phyloP scores from a whole-genome alignment of 2,113 vertebrate genomes.

The Piaya cayana region DNA sequence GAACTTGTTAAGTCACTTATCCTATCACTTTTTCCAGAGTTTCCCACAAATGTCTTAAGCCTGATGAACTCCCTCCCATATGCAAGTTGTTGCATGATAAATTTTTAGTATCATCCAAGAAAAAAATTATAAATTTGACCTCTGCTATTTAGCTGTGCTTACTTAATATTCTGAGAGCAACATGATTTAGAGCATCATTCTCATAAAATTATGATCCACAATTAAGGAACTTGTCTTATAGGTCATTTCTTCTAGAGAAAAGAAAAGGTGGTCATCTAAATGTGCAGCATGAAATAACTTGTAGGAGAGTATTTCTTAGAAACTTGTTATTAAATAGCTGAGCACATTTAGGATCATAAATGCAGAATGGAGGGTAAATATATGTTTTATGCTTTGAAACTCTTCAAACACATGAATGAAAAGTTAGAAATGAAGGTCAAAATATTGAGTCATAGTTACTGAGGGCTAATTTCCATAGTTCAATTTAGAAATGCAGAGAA shows the following conservation, averaged over 20 bases:
- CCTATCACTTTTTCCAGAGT: background rate
- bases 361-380: background rate
- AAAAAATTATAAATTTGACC: background rate
- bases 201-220: background rate
- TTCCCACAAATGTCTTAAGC: background rate
- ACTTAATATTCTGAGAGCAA: background rate
- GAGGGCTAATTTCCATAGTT: background rate
- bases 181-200: background rate
- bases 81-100: background rate
- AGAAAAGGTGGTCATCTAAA: background rate
- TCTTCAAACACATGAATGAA: background rate
- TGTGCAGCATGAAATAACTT: background rate
- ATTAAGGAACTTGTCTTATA: background rate
- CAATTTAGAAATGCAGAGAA: background rate
- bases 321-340: background rate
- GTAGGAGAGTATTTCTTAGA: background rate
- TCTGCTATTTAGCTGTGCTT: background rate
- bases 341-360: background rate
- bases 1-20: background rate
- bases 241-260: background rate
- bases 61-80: background rate
- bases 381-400: background rate
- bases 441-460: background rate
- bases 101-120: background rate
- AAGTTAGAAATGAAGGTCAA: background rate